phyloP scores from a whole-genome alignment of 2,113 vertebrate genomes.

The Tragelaphus scriptus region DNA sequence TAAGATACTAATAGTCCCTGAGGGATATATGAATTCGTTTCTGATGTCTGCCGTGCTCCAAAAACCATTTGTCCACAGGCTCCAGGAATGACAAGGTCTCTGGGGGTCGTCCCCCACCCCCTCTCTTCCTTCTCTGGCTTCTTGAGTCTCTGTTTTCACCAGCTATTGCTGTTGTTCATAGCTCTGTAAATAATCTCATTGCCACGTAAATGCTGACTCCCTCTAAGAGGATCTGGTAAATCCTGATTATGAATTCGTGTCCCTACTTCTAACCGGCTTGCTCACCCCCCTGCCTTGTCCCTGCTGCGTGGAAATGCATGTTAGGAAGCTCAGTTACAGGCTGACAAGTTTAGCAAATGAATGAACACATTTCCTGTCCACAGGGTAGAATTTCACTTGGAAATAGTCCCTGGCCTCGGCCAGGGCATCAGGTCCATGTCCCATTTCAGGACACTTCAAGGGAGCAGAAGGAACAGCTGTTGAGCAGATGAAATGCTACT shows the following conservation, averaged over 20 bases:
- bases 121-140: not conserved
- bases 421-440: slow-evolving; percentile 8
- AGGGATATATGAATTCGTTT: not conserved
- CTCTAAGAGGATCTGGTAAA: slow-evolving; percentile 62
- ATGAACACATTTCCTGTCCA: slow-evolving; percentile 58
- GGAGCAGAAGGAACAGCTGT: slow-evolving; percentile 51
- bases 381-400: slow-evolving; percentile 70
- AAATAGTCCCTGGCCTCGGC: slow-evolving; percentile 56
- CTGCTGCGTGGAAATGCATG: slow-evolving; percentile 6
- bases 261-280: slow-evolving; percentile 48
- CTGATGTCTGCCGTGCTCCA: not conserved
- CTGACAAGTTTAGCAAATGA: slow-evolving; percentile 68
- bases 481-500: slow-evolving; percentile 44
- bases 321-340: slow-evolving; percentile 52
- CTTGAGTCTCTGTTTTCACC: not conserved
- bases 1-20: not conserved
- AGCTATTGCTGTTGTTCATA: slow-evolving; percentile 12
- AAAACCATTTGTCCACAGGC: not conserved
- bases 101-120: rapidly evolving
- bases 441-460: slow-evolving; percentile 63
- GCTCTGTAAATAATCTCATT: slow-evolving; percentile 56
- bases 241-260: slow-evolving; percentile 56
- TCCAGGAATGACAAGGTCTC: not conserved
- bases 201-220: slow-evolving; percentile 47
- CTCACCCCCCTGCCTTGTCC: slow-evolving; percentile 27